Conservation (phyloP, 2,888 invertebrate species). For the Cantharis rustica region DNA sequence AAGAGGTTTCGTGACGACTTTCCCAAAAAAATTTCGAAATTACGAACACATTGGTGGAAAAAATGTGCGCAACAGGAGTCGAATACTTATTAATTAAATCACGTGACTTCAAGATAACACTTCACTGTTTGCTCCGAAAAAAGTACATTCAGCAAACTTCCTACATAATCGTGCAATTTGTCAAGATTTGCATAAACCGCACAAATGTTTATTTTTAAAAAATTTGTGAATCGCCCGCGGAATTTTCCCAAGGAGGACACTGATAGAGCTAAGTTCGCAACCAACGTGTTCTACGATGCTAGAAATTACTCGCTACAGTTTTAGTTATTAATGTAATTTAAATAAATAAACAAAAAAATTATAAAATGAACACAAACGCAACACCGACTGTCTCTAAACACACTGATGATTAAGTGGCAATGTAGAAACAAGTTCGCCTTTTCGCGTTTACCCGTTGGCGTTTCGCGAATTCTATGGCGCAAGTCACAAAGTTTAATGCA, state of each 20-base stretch:
- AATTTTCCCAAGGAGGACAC: not conserved
- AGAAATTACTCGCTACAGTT: not conserved
- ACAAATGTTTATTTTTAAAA: not conserved
- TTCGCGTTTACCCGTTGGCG: conserved; percentile 33
- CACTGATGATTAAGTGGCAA: conserved; percentile 25
- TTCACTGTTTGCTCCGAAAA: not conserved
- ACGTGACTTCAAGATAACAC: not conserved
- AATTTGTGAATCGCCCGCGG: not conserved
- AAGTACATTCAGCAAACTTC: not conserved
- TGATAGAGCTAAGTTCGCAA: not conserved
- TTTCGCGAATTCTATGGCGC: conserved; percentile 40
- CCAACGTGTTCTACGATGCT: not conserved
- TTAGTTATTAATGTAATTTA: not conserved
- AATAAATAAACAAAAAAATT: conserved; percentile 13
- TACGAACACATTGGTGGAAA: not conserved
- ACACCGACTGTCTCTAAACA: conserved; percentile 31
- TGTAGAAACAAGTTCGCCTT: conserved; percentile 19
- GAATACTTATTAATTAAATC: not conserved
- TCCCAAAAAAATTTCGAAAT: not conserved
- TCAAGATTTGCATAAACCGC: not conserved
- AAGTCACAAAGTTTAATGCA: conserved; percentile 27
- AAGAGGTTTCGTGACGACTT: not conserved
- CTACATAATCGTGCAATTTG: not conserved
- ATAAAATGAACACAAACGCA: conserved; percentile 27
- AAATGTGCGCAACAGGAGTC: not conserved